Base-by-base conservation (phyloP, 2,113 vertebrate genomes). In the Hippopotamus amphibius region DNA sequence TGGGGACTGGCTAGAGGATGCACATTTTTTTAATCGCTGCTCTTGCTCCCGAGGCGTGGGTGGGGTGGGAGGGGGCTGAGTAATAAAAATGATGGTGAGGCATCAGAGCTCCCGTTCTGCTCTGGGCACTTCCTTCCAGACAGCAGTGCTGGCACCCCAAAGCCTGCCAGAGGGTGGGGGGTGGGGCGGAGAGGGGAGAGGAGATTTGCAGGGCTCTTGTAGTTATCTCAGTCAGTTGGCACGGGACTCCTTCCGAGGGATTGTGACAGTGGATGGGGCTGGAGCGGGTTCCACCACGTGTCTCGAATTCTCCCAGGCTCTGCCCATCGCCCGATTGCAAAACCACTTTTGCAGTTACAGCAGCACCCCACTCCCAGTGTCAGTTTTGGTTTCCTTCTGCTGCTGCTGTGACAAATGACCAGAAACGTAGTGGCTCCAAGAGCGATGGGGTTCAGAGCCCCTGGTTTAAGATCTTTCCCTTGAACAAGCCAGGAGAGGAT, bases 261-360 rank as follows among this genome's bases (percentile, higher is more conserved):
- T 41, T 17, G 8, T 8, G 59, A 15, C 11, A 6, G 5, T 48
- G 7, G 30, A 10, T 0, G 24, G 26, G 89, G 86, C 28, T 5
- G 0, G 57, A 68, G 63, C 63, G 8, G 30, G 6, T 7, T 7
- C 37, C 17, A 4, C 37, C 17, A 1, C 7, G 19, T 3, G 13
- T 11, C 57, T 55, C 13, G 19, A 0, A 12, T 33, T 63, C 72
- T 30, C 14, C 37, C 65, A 8, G 63, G 61, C 72, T 63, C 61
- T 30, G 22, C 19, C 2, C 7, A 3, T 15, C 30, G 50, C 43
- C 81, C 10, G 10, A 0, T 66, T 61, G 46, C 59, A 53, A 19
- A 69, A 33, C 4, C 74, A 6, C 3, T 1, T 33, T 37, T 19
- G 4, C 5, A 1, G 0, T 59, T 10, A 3, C 12, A 6, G 88